Evolutionary conservation across 2,113 vertebrate species (phyloP), one percentile per base, ranked within the genome.

Genomic region (Hucho hucho): DNA sequence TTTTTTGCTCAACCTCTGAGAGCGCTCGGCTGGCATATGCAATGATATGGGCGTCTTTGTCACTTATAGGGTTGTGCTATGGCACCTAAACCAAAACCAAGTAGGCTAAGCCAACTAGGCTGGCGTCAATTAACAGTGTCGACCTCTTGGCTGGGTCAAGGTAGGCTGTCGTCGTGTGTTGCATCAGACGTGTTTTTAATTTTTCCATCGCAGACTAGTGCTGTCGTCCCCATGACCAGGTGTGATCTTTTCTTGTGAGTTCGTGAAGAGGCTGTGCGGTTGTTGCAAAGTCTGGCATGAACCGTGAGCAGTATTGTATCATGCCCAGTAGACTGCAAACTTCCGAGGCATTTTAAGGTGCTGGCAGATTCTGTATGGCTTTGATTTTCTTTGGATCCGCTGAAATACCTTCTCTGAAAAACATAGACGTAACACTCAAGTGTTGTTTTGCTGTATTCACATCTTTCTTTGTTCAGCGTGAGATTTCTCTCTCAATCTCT

Each of bases 391-490:
- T n/a, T n/a, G n/a, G n/a, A n/a, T n/a, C n/a, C n/a, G n/a, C n/a
- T n/a, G n/a, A n/a, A n/a, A n/a, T n/a, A n/a, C n/a, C n/a, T n/a
- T n/a, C n/a, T n/a, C n/a, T n/a, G n/a, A n/a, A n/a, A n/a, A n/a
- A n/a, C n/a, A n/a, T n/a, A n/a, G n/a, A n/a, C n/a, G n/a, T n/a
- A n/a, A n/a, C n/a, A n/a, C n/a, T n/a, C n/a, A n/a, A n/a, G n/a
- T n/a, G n/a, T n/a, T n/a, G n/a, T n/a, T n/a, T n/a, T n/a, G n/a
- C n/a, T n/a, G n/a, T n/a, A n/a, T n/a, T n/a, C n/a, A n/a, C n/a
- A n/a, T n/a, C n/a, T n/a, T 16, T 64, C 43, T 29, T 64, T 26
- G 26, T 80, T 80, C 20, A 75, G 26, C 3, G 26, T 81, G 7
- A 80, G 74, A 11, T 32, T 49, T 1, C 18, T 71, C 24, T 79